Evolutionary conservation across 1,140 invertebrate genomes (phyloP).

Genomic region (Danaus plexippus): DNA sequence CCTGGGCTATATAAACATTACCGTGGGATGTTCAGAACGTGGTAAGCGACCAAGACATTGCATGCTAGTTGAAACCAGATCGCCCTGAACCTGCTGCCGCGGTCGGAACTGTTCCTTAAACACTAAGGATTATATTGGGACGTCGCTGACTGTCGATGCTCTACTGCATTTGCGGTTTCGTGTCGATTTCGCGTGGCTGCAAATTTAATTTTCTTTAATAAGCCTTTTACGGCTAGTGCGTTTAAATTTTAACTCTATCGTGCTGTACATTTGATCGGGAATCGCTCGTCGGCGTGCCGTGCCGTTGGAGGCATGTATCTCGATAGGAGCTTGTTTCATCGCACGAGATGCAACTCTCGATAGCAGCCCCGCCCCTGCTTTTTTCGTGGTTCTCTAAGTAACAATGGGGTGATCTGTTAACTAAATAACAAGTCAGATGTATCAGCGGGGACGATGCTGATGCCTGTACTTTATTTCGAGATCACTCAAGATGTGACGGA

Average conservation of each 20-base stretch:
- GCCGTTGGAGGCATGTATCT: conserved; percentile 64
- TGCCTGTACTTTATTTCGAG: conserved; percentile 49
- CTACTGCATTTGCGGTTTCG: conserved; percentile 55
- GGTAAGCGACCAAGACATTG: conserved; percentile 31
- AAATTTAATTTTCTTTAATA: conserved; percentile 72
- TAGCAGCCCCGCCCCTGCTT: conserved; percentile 66
- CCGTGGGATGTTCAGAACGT: conserved; percentile 23
- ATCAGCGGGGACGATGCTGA: conserved; percentile 52
- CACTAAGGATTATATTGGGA: conserved; percentile 44
- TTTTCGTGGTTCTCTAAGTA: conserved; percentile 68
- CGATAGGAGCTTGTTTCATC: conserved; percentile 64
- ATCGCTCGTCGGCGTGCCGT: conserved; percentile 19
- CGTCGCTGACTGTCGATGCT: conserved; percentile 23
- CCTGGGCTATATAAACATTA: conserved; percentile 61
- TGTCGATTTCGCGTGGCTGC: conserved; percentile 64
- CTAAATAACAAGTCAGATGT: conserved; percentile 66
- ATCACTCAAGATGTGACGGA: conserved; percentile 28
- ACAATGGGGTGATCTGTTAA: conserved; percentile 70
- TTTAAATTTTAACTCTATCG: conserved; percentile 34
- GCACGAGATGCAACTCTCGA: conserved; percentile 51
- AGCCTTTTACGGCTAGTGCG: conserved; percentile 27
- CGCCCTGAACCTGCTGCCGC: conserved; percentile 14
- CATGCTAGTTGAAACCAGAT: conserved; percentile 24
- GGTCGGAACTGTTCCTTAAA: conserved; percentile 23
- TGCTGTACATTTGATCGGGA: conserved; percentile 17